Evolutionary conservation across 2,113 vertebrate species (phyloP), one percentile per base, ranked within the genome.

Genomic region (Sorex fumeus): DNA sequence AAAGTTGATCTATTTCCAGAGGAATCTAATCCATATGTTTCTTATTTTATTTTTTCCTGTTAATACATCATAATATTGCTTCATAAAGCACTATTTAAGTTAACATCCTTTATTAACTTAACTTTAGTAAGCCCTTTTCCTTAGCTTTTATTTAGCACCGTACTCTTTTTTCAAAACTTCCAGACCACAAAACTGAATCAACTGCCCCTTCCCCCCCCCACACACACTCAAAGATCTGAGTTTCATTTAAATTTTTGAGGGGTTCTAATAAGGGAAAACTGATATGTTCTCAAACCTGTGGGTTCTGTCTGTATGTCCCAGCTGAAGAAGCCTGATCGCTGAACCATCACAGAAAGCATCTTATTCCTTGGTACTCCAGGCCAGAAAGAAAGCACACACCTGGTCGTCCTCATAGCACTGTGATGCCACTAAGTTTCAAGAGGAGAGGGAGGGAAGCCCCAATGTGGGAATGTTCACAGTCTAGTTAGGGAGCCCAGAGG

Each of bases 91-190:
- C 75, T 66, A 7, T 77, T 91, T 89, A 87, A 93, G 60, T 93
- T 28, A 60, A 83, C 45, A n/a, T 36, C 32, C 32, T 81, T 93
- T 94, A 75, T 91, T 88, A 88, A 45, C n/a, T 93, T 87, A 34
- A 36, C 80, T 62, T 93, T 77, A 71, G 70, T 64, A 80, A 91
- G 43, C 1, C 16, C 62, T 93, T 94, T 72, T 10, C 45, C 62
- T 67, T 72, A 92, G 80, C n/a, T 93, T 93, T 94, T 87, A 94
- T 88, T 93, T 94, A 81, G 47, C 91, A 74, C 47, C 45, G 36
- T 69, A 15, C 34, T 78, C 50, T 82, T 36, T 19, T 12, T 2
- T 4, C 19, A 66, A 92, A 94, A 94, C 9, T 93, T 80, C 32
- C 25, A 13, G 72, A 77, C 86, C 72, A 78, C 71, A n/a, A 40